Percentiles rank a stretch among this genome's conserved stretches.
These are phyloP conservation scores for Bombus fervidus DNA, from an alignment of 1,140 invertebrate genomes.

Conservation along the genomic window DNA sequence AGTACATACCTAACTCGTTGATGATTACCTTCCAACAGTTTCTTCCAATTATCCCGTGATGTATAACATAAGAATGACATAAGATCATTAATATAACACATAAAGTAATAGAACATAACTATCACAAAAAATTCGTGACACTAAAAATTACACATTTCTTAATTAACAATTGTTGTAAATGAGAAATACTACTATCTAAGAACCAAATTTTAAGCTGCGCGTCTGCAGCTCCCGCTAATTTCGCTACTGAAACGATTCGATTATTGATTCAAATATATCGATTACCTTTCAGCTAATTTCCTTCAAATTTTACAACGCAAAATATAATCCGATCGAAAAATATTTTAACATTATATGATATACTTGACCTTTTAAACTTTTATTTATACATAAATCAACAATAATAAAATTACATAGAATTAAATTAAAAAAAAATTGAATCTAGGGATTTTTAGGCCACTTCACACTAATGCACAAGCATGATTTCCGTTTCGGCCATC, in stretches of 20 bases:
- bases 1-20: neutral
- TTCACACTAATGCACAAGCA: slow-evolving; percentile 23
- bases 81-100: neutral
- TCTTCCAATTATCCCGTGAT: too few relatives aligned
- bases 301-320: neutral
- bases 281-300: neutral
- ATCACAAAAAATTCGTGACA: neutral
- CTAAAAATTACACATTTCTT: neutral
- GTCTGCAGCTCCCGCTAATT: neutral
- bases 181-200: neutral
- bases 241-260: neutral
- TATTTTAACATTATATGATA: too few relatives aligned
- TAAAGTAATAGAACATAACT: neutral
- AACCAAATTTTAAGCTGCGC: too few relatives aligned
- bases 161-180: neutral
- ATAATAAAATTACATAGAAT: neutral
- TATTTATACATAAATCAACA: neutral
- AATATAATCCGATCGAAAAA: neutral
- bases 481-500: slow-evolving; percentile 37
- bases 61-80: neutral
- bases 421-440: neutral
- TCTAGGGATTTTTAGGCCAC: slow-evolving; percentile 16
- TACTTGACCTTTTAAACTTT: neutral
- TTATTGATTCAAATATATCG: slow-evolving; percentile 10
- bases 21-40: neutral